Evolutionary conservation across 2,888 invertebrate genomes (phyloP), one percentile per base, ranked within the genome.

Genomic region (Punctoribates punctum): DNA sequence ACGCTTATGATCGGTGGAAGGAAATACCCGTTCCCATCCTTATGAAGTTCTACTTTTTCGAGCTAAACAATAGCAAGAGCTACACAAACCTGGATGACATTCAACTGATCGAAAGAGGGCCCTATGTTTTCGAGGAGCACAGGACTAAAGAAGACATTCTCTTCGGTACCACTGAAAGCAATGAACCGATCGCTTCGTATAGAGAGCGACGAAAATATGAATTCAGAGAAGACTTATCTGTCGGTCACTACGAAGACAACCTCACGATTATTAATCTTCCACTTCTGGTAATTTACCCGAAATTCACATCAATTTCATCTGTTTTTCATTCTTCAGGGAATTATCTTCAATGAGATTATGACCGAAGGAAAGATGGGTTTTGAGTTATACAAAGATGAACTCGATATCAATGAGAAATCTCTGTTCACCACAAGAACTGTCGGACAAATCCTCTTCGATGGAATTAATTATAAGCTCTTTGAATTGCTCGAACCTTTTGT

Each of bases 101-200:
- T 17, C n/a, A 34, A 60, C 29, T 72, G 13, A 20, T n/a, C 0
- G 73, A 75, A 60, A 57, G 54, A 17, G 75, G 75, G 29, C 75
- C 75, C 17, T 75, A 75, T 73, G 72, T 60, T 72, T 75, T 54
- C 54, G 48, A 60, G 9, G 73, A 75, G 34, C 42, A 42, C 13
- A 29, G 73, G 25, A 2, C n/a, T 11, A 73, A 73, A 38, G 15
- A 57, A 46, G 13, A 65, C 4, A 34, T 46, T 23, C 3, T 17
- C 5, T 48, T 48, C 13, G 3, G 4, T 11, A 48, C 48, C 5
- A n/a, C 17, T 6, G 5, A 15, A 11, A 15, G 4, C 48, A 48
- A 65, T 65, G 65, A 34, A 15, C 9, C 65, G 5, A 3, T 11
- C 2, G 11, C 73, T n/a, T 54, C 25, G 6, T 73, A 73, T n/a